phyloP scores from a whole-genome alignment of 2,113 vertebrate species.

The Channa maculata region DNA sequence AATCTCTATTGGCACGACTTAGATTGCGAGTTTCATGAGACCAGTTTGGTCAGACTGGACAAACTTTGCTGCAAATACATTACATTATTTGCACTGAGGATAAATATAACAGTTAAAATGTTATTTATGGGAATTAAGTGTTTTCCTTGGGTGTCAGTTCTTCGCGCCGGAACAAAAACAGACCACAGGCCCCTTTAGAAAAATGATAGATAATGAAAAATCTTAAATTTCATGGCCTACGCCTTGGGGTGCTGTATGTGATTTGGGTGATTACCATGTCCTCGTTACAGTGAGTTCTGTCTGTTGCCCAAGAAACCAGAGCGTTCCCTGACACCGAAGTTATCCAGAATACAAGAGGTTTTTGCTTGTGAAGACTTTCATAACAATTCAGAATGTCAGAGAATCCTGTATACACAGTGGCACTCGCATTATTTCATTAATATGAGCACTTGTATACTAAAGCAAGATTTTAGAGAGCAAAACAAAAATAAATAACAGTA shows the following conservation, averaged over 20 bases:
- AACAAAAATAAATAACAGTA: conserved; percentile 54
- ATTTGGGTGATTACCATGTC: conserved; percentile 36
- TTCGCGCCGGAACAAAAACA: not conserved
- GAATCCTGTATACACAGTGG: conserved; percentile 23
- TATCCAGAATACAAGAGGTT: conserved; percentile 8
- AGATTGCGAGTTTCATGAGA: conserved; percentile 36
- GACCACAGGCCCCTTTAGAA: conserved; percentile 49
- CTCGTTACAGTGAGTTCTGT: conserved; percentile 46
- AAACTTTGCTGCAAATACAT: conserved; percentile 20
- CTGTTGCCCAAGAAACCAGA: conserved; percentile 45
- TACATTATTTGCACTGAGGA: conserved; percentile 16
- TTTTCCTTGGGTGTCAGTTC: conserved; percentile 46
- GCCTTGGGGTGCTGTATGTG: conserved; percentile 51
- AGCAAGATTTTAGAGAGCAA: conserved; percentile 44
- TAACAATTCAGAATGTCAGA: conserved; percentile 36
- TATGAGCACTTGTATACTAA: conserved; percentile 45
- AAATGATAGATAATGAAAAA: conserved; percentile 60
- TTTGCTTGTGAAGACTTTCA: conserved; percentile 47
- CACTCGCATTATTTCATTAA: conserved; percentile 33
- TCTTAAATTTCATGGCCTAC: conserved; percentile 35
- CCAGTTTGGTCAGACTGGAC: not conserved
- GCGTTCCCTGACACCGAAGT: not conserved
- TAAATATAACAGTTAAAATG: conserved; percentile 8
- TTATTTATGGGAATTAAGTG: conserved; percentile 41
- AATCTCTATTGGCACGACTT: conserved; percentile 34